A percentile compares a stretch with the other conserved stretches of the same genome.
Conservation (phyloP, 2,113 vertebrate genomes). For the Prunella fulvescens region DNA sequence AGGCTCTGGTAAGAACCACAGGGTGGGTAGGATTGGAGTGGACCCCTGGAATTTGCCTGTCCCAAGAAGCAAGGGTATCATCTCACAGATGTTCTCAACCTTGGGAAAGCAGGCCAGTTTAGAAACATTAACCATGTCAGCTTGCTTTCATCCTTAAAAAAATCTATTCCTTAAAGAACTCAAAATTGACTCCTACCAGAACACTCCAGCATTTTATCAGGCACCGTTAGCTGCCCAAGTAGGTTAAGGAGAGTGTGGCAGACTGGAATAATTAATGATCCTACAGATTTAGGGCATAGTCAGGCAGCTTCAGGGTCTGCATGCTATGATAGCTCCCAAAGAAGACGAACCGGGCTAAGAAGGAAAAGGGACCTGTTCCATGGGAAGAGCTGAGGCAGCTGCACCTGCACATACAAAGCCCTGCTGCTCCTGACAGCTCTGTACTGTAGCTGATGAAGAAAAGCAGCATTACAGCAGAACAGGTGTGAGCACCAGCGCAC, state of each 20-base stretch:
- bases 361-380: background rate
- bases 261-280: background rate
- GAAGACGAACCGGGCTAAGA: background rate
- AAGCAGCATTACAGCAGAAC: background rate
- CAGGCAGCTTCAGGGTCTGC: background rate
- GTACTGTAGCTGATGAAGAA: background rate
- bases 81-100: background rate
- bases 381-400: background rate
- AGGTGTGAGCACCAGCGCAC: background rate
- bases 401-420: background rate
- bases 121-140: background rate
- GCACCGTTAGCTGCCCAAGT: background rate
- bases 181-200: background rate
- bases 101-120: background rate
- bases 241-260: background rate
- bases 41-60: background rate
- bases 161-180: background rate
- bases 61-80: background rate
- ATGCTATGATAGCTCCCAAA: background rate
- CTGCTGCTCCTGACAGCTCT: background rate
- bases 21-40: background rate
- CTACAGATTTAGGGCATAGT: background rate
- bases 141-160: background rate
- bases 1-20: background rate
- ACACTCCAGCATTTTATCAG: background rate